Conservation (phyloP, 2,797 vertebrate species). For the Ctenochaetus hawaiiensis region DNA sequence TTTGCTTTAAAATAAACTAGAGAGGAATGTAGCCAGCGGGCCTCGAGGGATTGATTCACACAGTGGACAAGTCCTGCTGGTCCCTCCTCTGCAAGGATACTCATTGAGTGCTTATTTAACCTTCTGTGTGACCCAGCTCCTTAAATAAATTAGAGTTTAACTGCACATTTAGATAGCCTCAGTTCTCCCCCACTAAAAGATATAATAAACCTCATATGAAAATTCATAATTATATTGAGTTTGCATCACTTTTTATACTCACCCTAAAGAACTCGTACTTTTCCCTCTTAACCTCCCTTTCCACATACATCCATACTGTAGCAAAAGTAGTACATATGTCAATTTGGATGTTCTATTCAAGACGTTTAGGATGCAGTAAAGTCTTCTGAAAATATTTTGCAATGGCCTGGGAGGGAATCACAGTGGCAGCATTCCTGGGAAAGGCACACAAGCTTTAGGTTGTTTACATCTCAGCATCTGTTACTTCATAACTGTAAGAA, state of each 20-base stretch:
- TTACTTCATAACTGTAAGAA: neutral
- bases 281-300: neutral
- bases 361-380: constrained; percentile 6
- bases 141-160: constrained; percentile 44
- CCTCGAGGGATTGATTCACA: constrained; percentile 66
- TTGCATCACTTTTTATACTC: neutral
- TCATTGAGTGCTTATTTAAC: constrained; percentile 50
- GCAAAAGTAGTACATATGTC: neutral
- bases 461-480: constrained; percentile 19
- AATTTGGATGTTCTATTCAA: constrained; percentile 2
- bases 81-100: constrained; percentile 42
- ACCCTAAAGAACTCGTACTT: neutral
- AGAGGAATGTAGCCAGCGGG: constrained; percentile 78
- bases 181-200: neutral
- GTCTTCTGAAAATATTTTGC: constrained; percentile 36
- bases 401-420: constrained; percentile 32
- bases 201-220: neutral
- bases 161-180: neutral
- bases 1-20: constrained; percentile 83
- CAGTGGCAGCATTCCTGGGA: constrained; percentile 32
- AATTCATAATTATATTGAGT: neutral
- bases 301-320: neutral
- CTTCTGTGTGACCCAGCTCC: constrained; percentile 18
- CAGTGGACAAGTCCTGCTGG: constrained; percentile 58
- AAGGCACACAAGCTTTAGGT: constrained; percentile 9